Evolutionary conservation across 2,113 vertebrate genomes (phyloP), one percentile per base, ranked within the genome.

Genomic region (Clarias batrachus): DNA sequence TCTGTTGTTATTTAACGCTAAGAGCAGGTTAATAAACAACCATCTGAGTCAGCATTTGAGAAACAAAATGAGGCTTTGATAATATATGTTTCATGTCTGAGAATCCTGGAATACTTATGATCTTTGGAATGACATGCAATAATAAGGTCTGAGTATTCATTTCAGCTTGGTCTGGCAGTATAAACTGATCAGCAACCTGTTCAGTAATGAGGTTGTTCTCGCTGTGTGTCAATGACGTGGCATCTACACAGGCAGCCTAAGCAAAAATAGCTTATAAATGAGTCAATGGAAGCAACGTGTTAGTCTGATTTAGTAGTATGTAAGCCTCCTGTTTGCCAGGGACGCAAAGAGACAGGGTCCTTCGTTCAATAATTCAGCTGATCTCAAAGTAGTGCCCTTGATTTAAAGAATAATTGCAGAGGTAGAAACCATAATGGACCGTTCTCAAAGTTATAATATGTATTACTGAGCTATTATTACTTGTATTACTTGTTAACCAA

Each of bases 1-100:
- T 85, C 79, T 89, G 70, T 88, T 89, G 87, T 79, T n/a, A 85
- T 90, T 90, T 82, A 68, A 25, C 83, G 77, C 91, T 89, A 88
- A 88, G 89, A 90, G 85, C 56, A 83, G 66, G 88, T 89, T 92
- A 88, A 92, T 93, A 92, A 92, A 89, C 86, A 21, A 84, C 87
- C 83, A 89, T 27, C 33, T 86, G 80, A 57, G 54, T 73, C 85
- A 82, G 89, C 76, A 83, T 70, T 27, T 17, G 21, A 52, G 33
- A n/a, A 74, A 23, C 33, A 74, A 82, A 82, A n/a, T 82, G 21
- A 82, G 23, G 33, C 60, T 52, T 27, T 52, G 65, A 30, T 33
- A 25, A 65, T 6, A 12, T 56, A 52, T 23, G 19, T 21, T 4
- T 73, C 3, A 27, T 82, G 62, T 3, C 16, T 68, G 25, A 68